These are phyloP conservation scores for Cotesia vestalis DNA, from an alignment of 1,140 invertebrate species.

Conservation along the genomic window DNA sequence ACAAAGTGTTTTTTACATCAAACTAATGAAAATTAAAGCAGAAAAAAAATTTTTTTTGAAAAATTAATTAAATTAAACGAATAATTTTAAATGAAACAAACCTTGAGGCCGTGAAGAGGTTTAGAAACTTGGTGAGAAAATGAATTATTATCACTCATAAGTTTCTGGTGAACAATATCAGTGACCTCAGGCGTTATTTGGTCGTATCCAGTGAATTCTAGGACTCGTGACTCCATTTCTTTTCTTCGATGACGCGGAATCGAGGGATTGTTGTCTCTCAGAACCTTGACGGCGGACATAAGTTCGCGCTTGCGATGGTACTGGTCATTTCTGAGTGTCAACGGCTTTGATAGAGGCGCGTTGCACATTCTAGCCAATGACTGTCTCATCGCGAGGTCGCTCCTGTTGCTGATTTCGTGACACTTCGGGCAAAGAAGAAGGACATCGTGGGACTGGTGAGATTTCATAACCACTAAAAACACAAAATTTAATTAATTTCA, in stretches of 20 bases:
- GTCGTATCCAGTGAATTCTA: slow-evolving; percentile 61
- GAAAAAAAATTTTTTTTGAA: background rate
- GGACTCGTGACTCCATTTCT: slow-evolving; percentile 65
- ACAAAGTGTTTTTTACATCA: no score
- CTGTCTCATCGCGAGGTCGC: slow-evolving; percentile 72
- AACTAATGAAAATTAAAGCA: no score
- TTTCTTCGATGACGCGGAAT: slow-evolving; percentile 68
- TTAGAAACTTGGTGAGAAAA: slow-evolving; percentile 26
- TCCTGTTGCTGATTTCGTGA: slow-evolving; percentile 77
- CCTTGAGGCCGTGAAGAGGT: slow-evolving; percentile 56
- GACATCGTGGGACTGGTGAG: slow-evolving; percentile 86
- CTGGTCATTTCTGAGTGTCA: slow-evolving; percentile 40
- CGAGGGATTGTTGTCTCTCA: slow-evolving; percentile 59
- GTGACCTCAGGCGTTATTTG: slow-evolving; percentile 62
- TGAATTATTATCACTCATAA: slow-evolving; percentile 40
- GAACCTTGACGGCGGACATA: slow-evolving; percentile 74
- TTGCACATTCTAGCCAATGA: slow-evolving; percentile 71
- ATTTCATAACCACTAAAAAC: slow-evolving; percentile 76
- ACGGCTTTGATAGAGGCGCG: slow-evolving; percentile 70
- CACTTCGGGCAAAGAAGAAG: slow-evolving; percentile 79
- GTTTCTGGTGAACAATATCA: slow-evolving; percentile 59
- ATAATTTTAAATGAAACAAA: slow-evolving; percentile 31
- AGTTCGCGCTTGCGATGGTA: slow-evolving; percentile 66
- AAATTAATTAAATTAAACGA: slow-evolving; percentile 13
- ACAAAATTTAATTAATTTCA: slow-evolving; percentile 22